Base-by-base conservation (phyloP, 2,888 invertebrate species). In the Campopleginae sp. region DNA sequence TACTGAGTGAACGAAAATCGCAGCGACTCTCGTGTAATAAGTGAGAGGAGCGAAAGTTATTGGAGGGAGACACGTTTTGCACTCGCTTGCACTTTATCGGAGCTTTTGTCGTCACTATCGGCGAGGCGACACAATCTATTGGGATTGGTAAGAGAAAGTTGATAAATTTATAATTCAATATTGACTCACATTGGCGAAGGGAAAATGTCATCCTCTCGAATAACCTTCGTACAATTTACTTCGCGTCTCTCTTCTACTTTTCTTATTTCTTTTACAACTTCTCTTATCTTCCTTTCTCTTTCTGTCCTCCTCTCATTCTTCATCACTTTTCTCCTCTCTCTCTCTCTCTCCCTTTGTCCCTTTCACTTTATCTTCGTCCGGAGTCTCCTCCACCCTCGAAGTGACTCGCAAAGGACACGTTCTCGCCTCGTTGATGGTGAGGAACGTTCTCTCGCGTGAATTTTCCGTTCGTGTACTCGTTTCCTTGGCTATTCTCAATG, bases 141-240 rank as follows among this genome's bases (percentile, higher is more conserved):
- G 75, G 80, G 76, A 89, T 90, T 86, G 89, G 68, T 48, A 85
- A 85, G 68, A 85, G 48, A 82, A 87, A 88, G 89, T 88, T 91
- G 91, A 92, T 92, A 92, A 92, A 92, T 92, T 91, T 91, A 92
- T 92, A 91, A 91, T 90, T 92, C 92, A 92, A 92, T 92, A 92
- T 92, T 92, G 92, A 92, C 92, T 90, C 89, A 86, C 85, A 89
- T 38, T 66, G 66, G 86, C 87, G 89, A 58, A 14, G 88, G 89
- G 89, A 89, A 87, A 87, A 88, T 65, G 72, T 86, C 89, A 87
- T 82, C 86, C 89, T 90, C 90, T 91, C 90, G 88, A 90, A 89
- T 88, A 91, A 91, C 90, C 91, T 91, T 91, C 90, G 90, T 91
- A 91, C 91, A 91, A 92, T 92, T 91, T 33, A 65, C 70, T 31